Base-by-base conservation (phyloP, 2,797 vertebrate species). In the Fistularia tabacaria region DNA sequence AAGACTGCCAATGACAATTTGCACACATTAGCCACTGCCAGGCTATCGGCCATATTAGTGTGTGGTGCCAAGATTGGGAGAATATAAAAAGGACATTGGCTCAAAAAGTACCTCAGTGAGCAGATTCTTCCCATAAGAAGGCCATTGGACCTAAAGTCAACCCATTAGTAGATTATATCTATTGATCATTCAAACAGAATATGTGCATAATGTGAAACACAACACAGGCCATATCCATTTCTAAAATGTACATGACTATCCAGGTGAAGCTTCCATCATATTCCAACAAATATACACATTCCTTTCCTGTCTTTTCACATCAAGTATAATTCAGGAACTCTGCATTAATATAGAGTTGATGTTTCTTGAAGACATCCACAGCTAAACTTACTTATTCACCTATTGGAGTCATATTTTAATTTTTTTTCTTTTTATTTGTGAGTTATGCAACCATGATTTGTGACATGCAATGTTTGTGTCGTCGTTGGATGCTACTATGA, bases 1-100 rank as follows among this genome's bases (percentile, higher is more conserved):
- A 87, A 85, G 85, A 86, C 83, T 83, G 84, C 85, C 85, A 86
- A 88, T 87, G 89, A 90, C 87, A 87, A 89, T 91, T 90, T 90
- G 87, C 88, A 87, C 86, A 88, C 87, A 91, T 88, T 90, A 89
- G 79, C 88, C 81, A 81, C 58, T 66, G 82, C 80, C 85, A 80
- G 80, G 74, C 85, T 86, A 87, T 84, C 79, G 79, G 76, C 82
- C 63, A 59, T 65, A 74, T 71, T 83, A 74, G 82, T 63, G 80
- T 66, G 73, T 37, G 13, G 71, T 84, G 87, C 86, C 87, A 88
- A 88, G 84, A 73, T 63, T 76, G 66, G 64, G 74, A 49, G 73
- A 64, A 54, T 67, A 79, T 82, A 78, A 84, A 82, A 82, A 74
- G 84, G 79, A 85, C 74, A 80, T 81, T 89, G 87, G 82, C 85